Conservation (phyloP, 2,888 invertebrate species). For the Eretmocerus hayati region DNA sequence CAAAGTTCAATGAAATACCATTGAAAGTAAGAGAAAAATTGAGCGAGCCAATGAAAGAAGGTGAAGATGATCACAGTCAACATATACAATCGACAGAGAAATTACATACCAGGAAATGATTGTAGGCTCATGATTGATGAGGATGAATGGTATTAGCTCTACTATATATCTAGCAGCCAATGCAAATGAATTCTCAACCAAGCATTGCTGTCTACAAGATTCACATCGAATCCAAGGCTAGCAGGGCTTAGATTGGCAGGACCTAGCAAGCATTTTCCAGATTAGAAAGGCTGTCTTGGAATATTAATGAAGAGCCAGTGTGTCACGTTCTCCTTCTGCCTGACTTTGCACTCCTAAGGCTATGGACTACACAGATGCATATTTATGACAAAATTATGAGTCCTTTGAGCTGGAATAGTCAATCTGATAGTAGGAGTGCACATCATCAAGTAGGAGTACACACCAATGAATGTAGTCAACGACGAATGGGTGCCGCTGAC, state of each 20-base stretch:
- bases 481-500: conserved; percentile 32
- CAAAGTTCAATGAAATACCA: conserved; percentile 14
- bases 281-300: too few relatives aligned
- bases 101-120: conserved; percentile 33
- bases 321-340: too few relatives aligned
- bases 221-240: too few relatives aligned
- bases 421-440: not conserved
- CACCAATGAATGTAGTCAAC: conserved; percentile 37
- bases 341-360: too few relatives aligned
- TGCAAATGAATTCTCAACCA: too few relatives aligned
- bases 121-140: conserved; percentile 26
- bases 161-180: conserved; percentile 14
- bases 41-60: conserved; percentile 1
- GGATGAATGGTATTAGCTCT: conserved; percentile 20
- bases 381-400: not conserved
- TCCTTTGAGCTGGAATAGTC: conserved; percentile 7
- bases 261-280: too few relatives aligned
- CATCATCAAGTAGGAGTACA: conserved; percentile 12
- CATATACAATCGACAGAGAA: conserved; percentile 10
- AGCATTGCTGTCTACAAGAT: too few relatives aligned
- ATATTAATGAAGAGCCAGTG: too few relatives aligned
- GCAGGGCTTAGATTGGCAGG: too few relatives aligned
- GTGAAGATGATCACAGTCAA: conserved; percentile 5
- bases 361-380: too few relatives aligned
- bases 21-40: not conserved